A percentile compares a stretch with the other conserved stretches of the same genome.
Conservation (phyloP, 1,140 invertebrate genomes). For the Drosophila hydei region DNA sequence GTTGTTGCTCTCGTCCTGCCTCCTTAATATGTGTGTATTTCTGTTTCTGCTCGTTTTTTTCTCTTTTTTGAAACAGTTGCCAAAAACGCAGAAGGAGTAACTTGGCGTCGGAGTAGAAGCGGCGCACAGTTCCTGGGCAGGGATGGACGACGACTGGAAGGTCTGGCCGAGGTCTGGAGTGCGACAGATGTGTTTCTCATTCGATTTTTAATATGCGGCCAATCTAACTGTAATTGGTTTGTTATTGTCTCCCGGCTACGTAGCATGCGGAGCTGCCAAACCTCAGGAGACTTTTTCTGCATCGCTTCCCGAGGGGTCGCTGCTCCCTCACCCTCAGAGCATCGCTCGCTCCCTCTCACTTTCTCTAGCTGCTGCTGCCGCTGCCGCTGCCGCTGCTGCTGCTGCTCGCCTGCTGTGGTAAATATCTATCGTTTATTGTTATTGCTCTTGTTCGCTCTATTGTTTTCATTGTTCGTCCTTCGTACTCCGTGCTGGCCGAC, state of each 20-base stretch:
- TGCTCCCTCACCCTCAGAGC: not conserved
- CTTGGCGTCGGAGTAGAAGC: slow-evolving; percentile 3
- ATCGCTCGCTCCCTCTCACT: slow-evolving; percentile 1
- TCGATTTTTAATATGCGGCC: slow-evolving; percentile 84
- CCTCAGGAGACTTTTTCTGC: slow-evolving; percentile 64
- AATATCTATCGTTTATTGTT: slow-evolving; percentile 82
- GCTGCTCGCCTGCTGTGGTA: slow-evolving; percentile 69
- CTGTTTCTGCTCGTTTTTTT: slow-evolving; percentile 1
- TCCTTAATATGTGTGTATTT: not conserved
- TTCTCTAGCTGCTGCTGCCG: slow-evolving; percentile 7
- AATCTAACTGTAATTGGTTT: slow-evolving; percentile 84
- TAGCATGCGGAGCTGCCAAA: slow-evolving; percentile 36
- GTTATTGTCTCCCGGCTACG: slow-evolving; percentile 77
- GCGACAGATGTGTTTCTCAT: slow-evolving; percentile 84
- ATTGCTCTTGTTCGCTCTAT: slow-evolving; percentile 81
- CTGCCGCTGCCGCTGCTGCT: not conserved
- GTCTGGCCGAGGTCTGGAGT: slow-evolving; percentile 23
- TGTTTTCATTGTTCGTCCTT: slow-evolving; percentile 62
- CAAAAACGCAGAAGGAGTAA: slow-evolving; percentile 47
- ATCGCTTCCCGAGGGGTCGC: slow-evolving; percentile 21
- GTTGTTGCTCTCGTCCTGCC: slow-evolving; percentile 14
- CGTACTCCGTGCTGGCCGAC: slow-evolving; percentile 21
- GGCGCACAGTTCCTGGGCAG: not conserved
- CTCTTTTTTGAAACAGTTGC: slow-evolving; percentile 75
- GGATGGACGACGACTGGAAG: not conserved